Conservation (phyloP, 2,888 invertebrate species). For the Heteromyza rotundicornis region DNA sequence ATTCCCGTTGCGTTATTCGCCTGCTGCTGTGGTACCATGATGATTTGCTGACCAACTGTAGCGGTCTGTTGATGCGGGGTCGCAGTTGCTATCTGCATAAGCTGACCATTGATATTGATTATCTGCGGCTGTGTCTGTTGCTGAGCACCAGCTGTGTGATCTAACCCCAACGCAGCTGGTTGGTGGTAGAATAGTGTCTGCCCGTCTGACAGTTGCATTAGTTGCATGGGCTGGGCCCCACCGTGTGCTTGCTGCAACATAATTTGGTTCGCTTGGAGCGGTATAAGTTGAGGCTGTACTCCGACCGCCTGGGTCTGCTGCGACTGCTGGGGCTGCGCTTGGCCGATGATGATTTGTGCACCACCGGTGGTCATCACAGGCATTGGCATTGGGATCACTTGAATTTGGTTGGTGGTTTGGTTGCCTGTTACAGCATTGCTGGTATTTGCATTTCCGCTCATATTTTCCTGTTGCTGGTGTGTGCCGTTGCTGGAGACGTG, state of each 20-base stretch:
- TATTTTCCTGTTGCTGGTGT: slow-evolving; percentile 32
- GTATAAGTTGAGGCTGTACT: slow-evolving; percentile 53
- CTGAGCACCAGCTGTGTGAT: slow-evolving; percentile 23
- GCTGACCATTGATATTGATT: slow-evolving; percentile 64
- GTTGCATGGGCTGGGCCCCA: slow-evolving; percentile 68
- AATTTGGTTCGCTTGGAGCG: slow-evolving; percentile 57
- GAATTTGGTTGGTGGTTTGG: slow-evolving; percentile 29
- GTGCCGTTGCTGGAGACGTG: slow-evolving; percentile 23
- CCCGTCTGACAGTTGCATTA: slow-evolving; percentile 90
- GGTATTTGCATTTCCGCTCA: neutral
- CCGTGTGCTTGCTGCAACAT: slow-evolving; percentile 59
- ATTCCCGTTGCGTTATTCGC: slow-evolving; percentile 26
- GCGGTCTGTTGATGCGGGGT: slow-evolving; percentile 45
- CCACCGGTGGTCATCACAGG: slow-evolving; percentile 43
- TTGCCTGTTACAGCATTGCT: slow-evolving; percentile 14
- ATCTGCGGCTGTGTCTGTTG: slow-evolving; percentile 66
- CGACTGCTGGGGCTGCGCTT: slow-evolving; percentile 50
- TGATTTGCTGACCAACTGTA: slow-evolving; percentile 50
- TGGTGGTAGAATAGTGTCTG: slow-evolving; percentile 89
- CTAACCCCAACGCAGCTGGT: slow-evolving; percentile 62
- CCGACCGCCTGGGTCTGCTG: slow-evolving; percentile 40
- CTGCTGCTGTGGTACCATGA: slow-evolving; percentile 51
- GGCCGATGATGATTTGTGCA: slow-evolving; percentile 59
- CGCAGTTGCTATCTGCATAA: slow-evolving; percentile 58
- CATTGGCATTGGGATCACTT: slow-evolving; percentile 58